These are phyloP conservation scores for Rattus norvegicus DNA, from an alignment of 2,113 vertebrate genomes.

Conservation along the genomic window DNA sequence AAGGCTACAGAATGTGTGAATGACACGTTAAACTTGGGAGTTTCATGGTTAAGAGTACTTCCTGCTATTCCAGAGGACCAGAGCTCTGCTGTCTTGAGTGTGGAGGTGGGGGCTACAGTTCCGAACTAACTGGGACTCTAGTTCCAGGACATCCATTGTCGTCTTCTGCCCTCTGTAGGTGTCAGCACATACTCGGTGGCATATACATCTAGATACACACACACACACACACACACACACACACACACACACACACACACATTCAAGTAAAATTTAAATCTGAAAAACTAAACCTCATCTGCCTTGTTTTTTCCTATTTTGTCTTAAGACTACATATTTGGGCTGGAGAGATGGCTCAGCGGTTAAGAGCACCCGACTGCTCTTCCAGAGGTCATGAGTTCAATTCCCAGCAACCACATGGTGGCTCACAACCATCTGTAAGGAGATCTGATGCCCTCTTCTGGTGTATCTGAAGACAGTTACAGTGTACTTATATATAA, in stretches of 20 bases:
- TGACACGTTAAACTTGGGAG: background rate
- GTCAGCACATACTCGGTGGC: background rate
- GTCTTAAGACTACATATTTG: background rate
- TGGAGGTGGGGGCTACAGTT: background rate
- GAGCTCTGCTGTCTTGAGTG: background rate
- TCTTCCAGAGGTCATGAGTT: no score
- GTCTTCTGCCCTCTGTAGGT: background rate
- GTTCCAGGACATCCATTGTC: no score
- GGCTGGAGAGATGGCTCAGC: no score
- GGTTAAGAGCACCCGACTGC: no score
- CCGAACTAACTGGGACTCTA: background rate
- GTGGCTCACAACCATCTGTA: no score
- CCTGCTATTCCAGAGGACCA: background rate
- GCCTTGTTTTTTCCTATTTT: constrained; percentile 5
- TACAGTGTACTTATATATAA: no score
- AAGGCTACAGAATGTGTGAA: background rate
- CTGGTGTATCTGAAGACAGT: no score
- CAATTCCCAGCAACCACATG: no score
- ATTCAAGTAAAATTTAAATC: background rate
- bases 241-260: no score
- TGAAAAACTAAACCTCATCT: background rate
- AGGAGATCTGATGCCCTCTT: no score
- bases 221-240: background rate
- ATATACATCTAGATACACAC: background rate
- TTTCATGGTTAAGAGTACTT: background rate